Evolutionary conservation across 2,888 invertebrate genomes (phyloP).

Genomic region (Ashinkailepas kermadecensis): DNA sequence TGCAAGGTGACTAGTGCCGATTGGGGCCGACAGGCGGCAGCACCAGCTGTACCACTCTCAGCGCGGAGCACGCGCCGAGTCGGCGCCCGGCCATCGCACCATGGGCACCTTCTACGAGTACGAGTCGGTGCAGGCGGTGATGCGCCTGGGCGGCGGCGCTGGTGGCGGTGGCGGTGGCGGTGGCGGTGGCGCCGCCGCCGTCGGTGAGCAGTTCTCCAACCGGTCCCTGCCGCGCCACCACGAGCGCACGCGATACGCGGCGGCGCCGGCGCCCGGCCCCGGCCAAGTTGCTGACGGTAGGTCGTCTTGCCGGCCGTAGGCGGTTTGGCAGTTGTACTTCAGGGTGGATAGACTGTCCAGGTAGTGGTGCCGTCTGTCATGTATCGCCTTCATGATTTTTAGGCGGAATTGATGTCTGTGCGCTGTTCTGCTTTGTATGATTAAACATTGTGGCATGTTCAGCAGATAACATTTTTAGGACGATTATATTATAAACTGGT

Average conservation of each 20-base stretch:
- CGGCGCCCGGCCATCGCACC: slow-evolving; percentile 24
- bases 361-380: too few relatives aligned
- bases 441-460: too few relatives aligned
- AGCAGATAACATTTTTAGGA: too few relatives aligned
- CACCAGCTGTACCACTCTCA: slow-evolving; percentile 19
- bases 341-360: not conserved
- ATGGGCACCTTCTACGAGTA: slow-evolving; percentile 34
- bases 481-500: too few relatives aligned
- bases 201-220: not conserved
- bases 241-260: not conserved
- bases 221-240: slow-evolving; percentile 10
- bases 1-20: too few relatives aligned
- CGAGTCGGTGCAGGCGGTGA: slow-evolving; percentile 34
- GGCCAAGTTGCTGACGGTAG: not conserved
- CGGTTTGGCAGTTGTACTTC: not conserved
- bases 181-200: not conserved
- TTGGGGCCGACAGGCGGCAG: slow-evolving; percentile 8
- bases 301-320: not conserved
- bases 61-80: not conserved
- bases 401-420: too few relatives aligned
- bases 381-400: too few relatives aligned
- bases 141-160: slow-evolving; percentile 23
- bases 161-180: not conserved
- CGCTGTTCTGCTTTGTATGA: too few relatives aligned
- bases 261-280: not conserved